Percentiles rank a stretch among this genome's conserved stretches.
Evolutionary conservation across 2,797 vertebrate species (phyloP).

Genomic region (Alauda arvensis): DNA sequence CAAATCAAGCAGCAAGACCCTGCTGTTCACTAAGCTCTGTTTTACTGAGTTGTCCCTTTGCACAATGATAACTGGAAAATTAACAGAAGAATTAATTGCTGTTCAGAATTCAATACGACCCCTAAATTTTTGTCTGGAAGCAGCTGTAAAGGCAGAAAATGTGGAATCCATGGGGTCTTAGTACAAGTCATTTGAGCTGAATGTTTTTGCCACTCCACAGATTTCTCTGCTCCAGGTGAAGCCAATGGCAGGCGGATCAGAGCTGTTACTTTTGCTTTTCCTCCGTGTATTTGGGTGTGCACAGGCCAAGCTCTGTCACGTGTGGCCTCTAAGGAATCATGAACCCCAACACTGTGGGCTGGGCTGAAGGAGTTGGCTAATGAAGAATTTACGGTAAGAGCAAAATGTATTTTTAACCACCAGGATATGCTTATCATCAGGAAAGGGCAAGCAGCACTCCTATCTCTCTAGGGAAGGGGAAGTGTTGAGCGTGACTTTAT

Average conservation of each 20-base stretch:
- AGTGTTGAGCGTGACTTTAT: constrained; percentile 30
- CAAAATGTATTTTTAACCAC: constrained; percentile 59
- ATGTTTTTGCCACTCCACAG: not conserved
- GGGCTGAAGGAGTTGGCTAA: constrained; percentile 28
- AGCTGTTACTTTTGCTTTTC: not conserved
- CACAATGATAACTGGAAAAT: not conserved
- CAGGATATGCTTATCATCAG: constrained; percentile 67
- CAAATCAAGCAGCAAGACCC: accelerated
- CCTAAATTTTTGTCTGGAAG: not conserved
- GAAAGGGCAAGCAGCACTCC: constrained; percentile 56
- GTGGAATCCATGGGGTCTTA: not conserved
- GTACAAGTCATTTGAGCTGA: not conserved
- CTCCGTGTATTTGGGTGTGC: accelerated
- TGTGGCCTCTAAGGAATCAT: not conserved
- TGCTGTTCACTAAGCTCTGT: not conserved
- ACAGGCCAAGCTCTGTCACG: not conserved
- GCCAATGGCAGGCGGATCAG: not conserved
- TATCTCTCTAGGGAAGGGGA: constrained; percentile 34
- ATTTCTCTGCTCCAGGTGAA: not conserved
- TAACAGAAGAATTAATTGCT: not conserved
- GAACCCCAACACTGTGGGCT: not conserved
- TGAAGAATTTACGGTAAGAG: constrained; percentile 49
- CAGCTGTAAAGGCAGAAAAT: not conserved
- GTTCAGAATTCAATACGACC: not conserved
- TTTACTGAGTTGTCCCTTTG: not conserved